Base-by-base conservation (phyloP, 2,113 vertebrate genomes). In the Mirza zaza region DNA sequence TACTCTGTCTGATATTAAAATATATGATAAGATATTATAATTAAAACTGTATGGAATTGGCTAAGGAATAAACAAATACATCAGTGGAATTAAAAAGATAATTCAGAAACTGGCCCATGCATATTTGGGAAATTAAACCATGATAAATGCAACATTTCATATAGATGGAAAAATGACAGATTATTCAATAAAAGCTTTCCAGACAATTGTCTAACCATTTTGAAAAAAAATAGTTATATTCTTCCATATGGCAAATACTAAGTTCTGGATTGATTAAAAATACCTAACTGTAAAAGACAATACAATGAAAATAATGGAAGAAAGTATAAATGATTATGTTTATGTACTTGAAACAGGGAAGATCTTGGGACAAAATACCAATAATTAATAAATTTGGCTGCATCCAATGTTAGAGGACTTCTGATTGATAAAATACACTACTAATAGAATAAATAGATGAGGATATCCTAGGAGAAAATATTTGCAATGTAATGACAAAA, bases 131-230 rank as follows among this genome's bases (percentile, higher is more conserved):
- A 87, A 91, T 94, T 55, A 93, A 45, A n/a, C 32, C 34, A 65
- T 87, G 59, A 94, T 68, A 84, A 84, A 94, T 45, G 85, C 36
- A 91, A 25, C 34, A 63, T 95, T 97, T 97, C 45, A 65, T 94
- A 59, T 65, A 23, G n/a, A 65, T 71, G 27, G 75, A 84, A 32
- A 92, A 95, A 94, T 91, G 76, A 81, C 36, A 94, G 71, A 95
- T 85, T 80, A 87, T 52, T 76, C 86, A 94, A 91, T 81, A 96
- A 84, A 80, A 59, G 65, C 14, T 83, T 96, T 87, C 59, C 57
- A 97, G 63, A 59, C 61, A 92, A 75, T 70, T 94, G 61, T 70
- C 50, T 92, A 90, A 68, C 71, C 76, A 88, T 95, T 92, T 87
- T 88, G 80, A 42, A 57, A 70, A 71, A 83, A 86, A 70, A 80